These are phyloP conservation scores for Oxyruncus cristatus DNA, from an alignment of 2,113 vertebrate genomes.

Conservation along the genomic window DNA sequence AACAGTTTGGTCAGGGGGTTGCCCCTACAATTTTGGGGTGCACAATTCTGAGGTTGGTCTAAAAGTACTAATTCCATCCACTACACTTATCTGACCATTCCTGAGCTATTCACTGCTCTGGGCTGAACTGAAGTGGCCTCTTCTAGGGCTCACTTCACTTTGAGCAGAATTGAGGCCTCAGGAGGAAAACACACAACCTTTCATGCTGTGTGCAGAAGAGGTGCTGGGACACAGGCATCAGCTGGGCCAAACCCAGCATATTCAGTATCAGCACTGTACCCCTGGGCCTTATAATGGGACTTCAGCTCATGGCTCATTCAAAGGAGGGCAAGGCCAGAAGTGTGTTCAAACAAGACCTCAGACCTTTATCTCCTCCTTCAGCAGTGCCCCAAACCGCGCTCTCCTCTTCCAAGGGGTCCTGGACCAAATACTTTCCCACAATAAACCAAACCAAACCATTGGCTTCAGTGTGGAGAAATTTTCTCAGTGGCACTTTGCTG, in stretches of 20 bases:
- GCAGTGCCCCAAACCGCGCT: neutral
- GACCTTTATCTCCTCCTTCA: neutral
- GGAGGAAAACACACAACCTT: neutral
- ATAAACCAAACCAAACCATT: neutral
- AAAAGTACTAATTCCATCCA: neutral
- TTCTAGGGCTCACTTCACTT: neutral
- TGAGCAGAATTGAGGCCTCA: neutral
- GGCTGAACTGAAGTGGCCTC: neutral
- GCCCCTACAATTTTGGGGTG: neutral
- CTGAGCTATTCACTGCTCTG: neutral
- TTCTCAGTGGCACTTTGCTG: neutral
- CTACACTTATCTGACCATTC: neutral
- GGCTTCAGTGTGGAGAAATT: neutral
- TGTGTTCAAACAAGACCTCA: neutral
- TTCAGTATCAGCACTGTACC: neutral
- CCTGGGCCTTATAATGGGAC: neutral
- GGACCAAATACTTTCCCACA: neutral
- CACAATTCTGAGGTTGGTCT: neutral
- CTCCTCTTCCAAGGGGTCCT: neutral
- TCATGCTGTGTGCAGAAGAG: neutral
- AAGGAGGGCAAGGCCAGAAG: neutral
- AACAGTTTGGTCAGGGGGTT: neutral
- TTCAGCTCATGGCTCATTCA: neutral
- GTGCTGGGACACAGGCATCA: neutral
- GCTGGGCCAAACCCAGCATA: neutral